Percentiles rank a stretch among this genome's conserved stretches.
These are phyloP conservation scores for Neotragus moschatus DNA, from an alignment of 2,113 vertebrate genomes.

Conservation along the genomic window DNA sequence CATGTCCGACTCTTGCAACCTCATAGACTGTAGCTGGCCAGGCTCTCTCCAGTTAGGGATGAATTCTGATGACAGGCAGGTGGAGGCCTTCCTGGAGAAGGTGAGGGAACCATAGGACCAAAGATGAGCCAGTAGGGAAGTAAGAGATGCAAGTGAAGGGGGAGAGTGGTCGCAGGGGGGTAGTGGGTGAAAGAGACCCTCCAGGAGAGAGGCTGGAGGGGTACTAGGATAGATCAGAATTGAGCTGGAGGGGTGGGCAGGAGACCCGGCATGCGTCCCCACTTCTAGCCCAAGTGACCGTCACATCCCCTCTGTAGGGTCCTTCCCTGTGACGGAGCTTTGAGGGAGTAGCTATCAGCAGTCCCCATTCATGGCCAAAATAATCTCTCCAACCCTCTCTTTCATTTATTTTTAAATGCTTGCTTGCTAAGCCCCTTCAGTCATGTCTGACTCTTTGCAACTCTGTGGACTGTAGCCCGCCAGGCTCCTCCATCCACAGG, in stretches of 20 bases:
- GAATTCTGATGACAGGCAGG: neutral
- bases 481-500: neutral
- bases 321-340: neutral
- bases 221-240: neutral
- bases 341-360: neutral
- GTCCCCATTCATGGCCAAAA: neutral
- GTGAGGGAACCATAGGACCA: neutral
- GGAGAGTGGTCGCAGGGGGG: neutral
- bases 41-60: neutral
- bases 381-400: neutral
- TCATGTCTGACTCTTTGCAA: neutral
- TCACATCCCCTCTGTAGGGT: neutral
- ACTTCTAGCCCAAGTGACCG: neutral
- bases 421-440: neutral
- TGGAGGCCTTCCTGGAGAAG: neutral
- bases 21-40: neutral
- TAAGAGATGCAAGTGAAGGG: neutral
- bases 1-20: neutral
- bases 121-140: neutral
- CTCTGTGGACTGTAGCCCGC: neutral
- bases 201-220: neutral
- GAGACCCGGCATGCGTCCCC: neutral
- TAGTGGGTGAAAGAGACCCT: neutral
- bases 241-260: neutral
- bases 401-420: neutral